Evolutionary conservation across 2,888 invertebrate genomes (phyloP).

Genomic region (Nomada fucata): DNA sequence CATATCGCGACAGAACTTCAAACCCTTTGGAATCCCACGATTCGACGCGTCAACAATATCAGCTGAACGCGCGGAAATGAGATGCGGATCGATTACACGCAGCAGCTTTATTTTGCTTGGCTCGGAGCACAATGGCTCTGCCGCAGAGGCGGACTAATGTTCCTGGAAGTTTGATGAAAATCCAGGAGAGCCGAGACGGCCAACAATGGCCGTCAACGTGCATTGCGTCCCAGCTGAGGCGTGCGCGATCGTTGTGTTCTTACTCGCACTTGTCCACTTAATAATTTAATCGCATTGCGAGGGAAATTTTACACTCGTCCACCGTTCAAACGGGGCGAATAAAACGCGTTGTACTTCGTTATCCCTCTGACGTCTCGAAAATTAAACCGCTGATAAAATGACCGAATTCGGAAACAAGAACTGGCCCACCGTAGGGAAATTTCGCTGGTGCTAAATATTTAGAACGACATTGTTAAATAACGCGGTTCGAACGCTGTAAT

Average conservation of each 20-base stretch:
- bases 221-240: conserved; percentile 3
- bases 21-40: not conserved
- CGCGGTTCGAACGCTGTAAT: too few relatives aligned
- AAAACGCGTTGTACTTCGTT: conserved; percentile 10
- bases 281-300: conserved; percentile 21
- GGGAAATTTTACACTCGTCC: conserved; percentile 21
- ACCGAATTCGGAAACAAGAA: not conserved
- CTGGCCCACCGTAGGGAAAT: not conserved
- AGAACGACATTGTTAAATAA: not conserved
- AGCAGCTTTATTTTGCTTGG: conserved; percentile 19
- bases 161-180: conserved; percentile 32
- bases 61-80: not conserved
- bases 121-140: not conserved
- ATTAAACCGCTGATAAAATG: conserved; percentile 8
- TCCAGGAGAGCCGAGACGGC: not conserved
- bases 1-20: not conserved
- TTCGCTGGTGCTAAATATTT: not conserved
- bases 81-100: not conserved
- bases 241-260: conserved; percentile 20
- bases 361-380: conserved; percentile 5
- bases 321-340: not conserved
- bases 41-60: not conserved
- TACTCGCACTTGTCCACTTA: conserved; percentile 23
- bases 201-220: conserved; percentile 31
- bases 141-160: not conserved